Conservation (phyloP, 2,113 vertebrate genomes). For the Marmota monax region DNA sequence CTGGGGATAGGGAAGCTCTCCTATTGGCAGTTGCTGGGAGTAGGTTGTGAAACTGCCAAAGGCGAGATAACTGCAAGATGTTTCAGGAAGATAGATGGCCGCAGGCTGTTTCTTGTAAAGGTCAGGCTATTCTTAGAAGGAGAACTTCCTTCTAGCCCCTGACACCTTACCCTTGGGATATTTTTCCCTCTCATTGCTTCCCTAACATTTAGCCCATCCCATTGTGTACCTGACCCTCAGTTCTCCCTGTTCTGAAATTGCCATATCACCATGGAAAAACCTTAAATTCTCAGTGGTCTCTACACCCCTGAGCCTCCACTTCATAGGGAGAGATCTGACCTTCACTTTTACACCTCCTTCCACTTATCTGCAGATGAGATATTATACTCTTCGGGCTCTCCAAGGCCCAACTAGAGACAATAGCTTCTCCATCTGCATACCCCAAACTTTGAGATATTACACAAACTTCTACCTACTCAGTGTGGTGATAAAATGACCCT, state of each 20-base stretch:
- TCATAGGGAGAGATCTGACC: background rate
- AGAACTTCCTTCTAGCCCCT: too few species aligned
- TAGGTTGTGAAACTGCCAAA: too few species aligned
- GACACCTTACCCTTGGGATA: background rate
- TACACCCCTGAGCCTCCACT: background rate
- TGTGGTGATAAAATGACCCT: background rate
- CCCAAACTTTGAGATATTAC: background rate
- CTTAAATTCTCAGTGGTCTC: background rate
- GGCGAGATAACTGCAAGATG: too few species aligned
- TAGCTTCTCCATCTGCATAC: background rate
- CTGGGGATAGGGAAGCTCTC: too few species aligned
- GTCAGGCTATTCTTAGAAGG: too few species aligned
- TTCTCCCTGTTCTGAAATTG: constrained; percentile 1
- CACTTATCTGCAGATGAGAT: background rate
- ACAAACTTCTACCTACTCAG: background rate
- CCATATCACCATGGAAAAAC: background rate
- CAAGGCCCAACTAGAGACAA: background rate
- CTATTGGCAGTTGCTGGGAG: too few species aligned
- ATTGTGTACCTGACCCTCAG: background rate
- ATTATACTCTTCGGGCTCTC: background rate
- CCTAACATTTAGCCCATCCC: background rate
- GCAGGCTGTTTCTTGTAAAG: too few species aligned
- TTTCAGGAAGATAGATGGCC: too few species aligned
- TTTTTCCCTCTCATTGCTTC: background rate
- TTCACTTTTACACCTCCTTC: constrained; percentile 4